A percentile compares a stretch with the other conserved stretches of the same genome.
These are phyloP conservation scores for Nymphalis urticae DNA, from an alignment of 2,888 invertebrate species.

Conservation along the genomic window DNA sequence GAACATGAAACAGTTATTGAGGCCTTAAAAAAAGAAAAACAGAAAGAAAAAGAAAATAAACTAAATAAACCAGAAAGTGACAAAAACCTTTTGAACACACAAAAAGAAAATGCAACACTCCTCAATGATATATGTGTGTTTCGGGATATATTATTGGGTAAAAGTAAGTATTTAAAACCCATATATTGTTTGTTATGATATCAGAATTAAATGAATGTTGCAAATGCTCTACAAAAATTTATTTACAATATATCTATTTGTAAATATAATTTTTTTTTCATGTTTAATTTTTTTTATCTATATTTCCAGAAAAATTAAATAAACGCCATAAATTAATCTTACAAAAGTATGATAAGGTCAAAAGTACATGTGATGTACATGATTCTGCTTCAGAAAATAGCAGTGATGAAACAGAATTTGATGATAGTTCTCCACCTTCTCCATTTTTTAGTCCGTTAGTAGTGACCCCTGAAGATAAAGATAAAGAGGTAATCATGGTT, in stretches of 20 bases:
- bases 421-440: conserved; percentile 40
- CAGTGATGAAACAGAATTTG: conserved; percentile 44
- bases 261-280: no score
- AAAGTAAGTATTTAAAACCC: conserved; percentile 50
- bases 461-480: conserved; percentile 15
- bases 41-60: conserved; percentile 42
- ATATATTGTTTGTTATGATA: not conserved
- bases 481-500: conserved; percentile 11
- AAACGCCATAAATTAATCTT: conserved; percentile 43
- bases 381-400: conserved; percentile 40
- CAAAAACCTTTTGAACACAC: conserved; percentile 41
- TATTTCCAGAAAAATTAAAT: conserved; percentile 47
- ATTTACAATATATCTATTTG: no score
- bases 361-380: conserved; percentile 38
- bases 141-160: conserved; percentile 47
- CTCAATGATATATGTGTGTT: conserved; percentile 46
- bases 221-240: no score
- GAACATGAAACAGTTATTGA: conserved; percentile 52
- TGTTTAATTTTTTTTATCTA: conserved; percentile 34
- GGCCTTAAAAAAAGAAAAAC: conserved; percentile 50
- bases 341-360: conserved; percentile 47
- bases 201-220: not conserved
- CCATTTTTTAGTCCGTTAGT: conserved; percentile 24
- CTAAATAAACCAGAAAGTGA: conserved; percentile 35
- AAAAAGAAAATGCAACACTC: conserved; percentile 49